phyloP scores from a whole-genome alignment of 2,888 invertebrate genomes.

The Lithophane ornitopus region DNA sequence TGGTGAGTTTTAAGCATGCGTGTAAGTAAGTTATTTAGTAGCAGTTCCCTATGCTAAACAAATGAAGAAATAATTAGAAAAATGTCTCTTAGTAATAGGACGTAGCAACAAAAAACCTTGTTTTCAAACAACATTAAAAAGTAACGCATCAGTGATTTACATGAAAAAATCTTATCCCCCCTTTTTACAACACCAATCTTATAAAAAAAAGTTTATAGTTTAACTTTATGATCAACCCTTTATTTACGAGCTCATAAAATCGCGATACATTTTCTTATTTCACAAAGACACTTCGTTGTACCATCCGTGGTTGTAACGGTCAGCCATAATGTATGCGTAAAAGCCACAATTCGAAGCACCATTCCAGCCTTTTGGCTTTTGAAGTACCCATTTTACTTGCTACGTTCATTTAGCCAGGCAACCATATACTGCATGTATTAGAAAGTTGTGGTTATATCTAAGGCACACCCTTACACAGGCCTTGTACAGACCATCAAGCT shows the following conservation, averaged over 20 bases:
- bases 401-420: not conserved
- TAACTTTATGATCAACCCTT: constrained; percentile 51
- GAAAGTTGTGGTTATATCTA: too few species aligned
- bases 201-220: constrained; percentile 48
- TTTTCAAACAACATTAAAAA: constrained; percentile 14
- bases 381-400: not conserved
- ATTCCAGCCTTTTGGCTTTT: not conserved
- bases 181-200: constrained; percentile 41
- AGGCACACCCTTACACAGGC: too few species aligned
- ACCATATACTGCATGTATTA: too few species aligned
- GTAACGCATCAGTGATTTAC: constrained; percentile 1
- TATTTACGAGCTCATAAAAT: constrained; percentile 57
- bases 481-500: too few species aligned
- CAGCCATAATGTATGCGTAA: constrained; percentile 12
- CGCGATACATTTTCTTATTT: constrained; percentile 46
- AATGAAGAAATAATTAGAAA: too few species aligned
- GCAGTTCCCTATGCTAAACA: not conserved
- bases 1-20: not conserved
- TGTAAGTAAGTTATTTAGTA: not conserved
- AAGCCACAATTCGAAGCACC: not conserved
- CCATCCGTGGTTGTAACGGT: too few species aligned
- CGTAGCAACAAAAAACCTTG: not conserved
- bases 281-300: constrained; percentile 22
- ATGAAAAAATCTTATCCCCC: constrained; percentile 1
- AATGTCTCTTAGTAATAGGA: too few species aligned